These are phyloP conservation scores for Hybos culiciformis DNA, from an alignment of 2,888 invertebrate genomes.

Conservation along the genomic window DNA sequence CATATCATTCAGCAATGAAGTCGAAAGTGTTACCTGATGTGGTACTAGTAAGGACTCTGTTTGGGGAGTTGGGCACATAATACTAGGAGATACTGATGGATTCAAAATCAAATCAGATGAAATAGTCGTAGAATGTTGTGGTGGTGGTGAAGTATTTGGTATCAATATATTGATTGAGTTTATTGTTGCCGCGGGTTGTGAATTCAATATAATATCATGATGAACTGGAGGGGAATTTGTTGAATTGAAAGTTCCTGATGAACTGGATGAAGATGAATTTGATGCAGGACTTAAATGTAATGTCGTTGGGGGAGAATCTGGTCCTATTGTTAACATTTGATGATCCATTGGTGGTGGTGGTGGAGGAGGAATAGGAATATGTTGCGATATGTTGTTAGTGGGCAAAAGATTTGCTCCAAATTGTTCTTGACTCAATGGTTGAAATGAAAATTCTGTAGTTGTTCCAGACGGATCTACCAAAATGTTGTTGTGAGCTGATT, in stretches of 20 bases:
- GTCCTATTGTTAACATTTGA: conserved; percentile 25
- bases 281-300: conserved; percentile 35
- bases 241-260: conserved; percentile 14
- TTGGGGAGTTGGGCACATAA: conserved; percentile 42
- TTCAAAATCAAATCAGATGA: conserved; percentile 47
- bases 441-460: neutral
- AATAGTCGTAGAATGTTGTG: conserved; percentile 23
- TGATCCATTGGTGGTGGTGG: conserved; percentile 22
- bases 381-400: neutral
- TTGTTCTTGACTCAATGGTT: neutral
- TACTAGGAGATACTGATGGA: conserved; percentile 45
- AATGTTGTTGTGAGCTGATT: neutral
- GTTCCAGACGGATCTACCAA: neutral
- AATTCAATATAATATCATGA: conserved; percentile 34
- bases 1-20: conserved; percentile 30
- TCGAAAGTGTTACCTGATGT: conserved; percentile 32
- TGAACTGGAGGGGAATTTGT: conserved; percentile 11
- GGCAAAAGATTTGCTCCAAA: neutral
- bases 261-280: conserved; percentile 28
- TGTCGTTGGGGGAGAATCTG: conserved; percentile 18
- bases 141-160: conserved; percentile 3
- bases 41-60: too few species aligned
- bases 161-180: conserved; percentile 24
- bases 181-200: conserved; percentile 30
- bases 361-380: conserved; percentile 3